Evolutionary conservation across 2,113 vertebrate species (phyloP).

Genomic region (Calidris pygmaea): DNA sequence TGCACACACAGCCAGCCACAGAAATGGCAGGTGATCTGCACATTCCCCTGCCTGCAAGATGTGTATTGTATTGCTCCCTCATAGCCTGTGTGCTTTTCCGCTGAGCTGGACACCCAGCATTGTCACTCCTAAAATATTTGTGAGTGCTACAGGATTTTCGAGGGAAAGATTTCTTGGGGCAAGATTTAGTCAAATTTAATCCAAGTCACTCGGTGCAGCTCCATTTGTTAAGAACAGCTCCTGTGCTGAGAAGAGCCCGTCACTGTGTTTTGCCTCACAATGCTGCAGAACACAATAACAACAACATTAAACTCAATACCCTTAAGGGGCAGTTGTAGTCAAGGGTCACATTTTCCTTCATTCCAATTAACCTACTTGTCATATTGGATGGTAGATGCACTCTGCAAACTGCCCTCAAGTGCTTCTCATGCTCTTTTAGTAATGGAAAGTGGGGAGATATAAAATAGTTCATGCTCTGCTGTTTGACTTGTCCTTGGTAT

Average conservation of each 20-base stretch:
- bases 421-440: conserved; percentile 69
- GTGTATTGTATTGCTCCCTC: not conserved
- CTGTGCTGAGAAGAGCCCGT: conserved; percentile 8
- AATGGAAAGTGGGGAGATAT: conserved; percentile 35
- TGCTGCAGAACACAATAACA: conserved; percentile 65
- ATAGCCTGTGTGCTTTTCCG: not conserved
- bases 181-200: conserved; percentile 65
- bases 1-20: not conserved
- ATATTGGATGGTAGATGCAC: conserved; percentile 58
- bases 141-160: conserved; percentile 61
- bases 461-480: conserved; percentile 51
- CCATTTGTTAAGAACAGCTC: conserved; percentile 45
- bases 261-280: conserved; percentile 33
- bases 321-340: conserved; percentile 62
- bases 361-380: conserved; percentile 73
- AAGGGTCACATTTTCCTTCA: conserved; percentile 70
- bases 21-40: not conserved
- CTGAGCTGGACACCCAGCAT: conserved; percentile 35
- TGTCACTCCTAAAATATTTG: conserved; percentile 44
- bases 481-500: conserved; percentile 44
- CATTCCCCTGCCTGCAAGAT: not conserved
- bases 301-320: conserved; percentile 64
- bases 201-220: conserved; percentile 17
- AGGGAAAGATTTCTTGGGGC: conserved; percentile 54
- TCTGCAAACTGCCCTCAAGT: conserved; percentile 50